Evolutionary conservation across 2,797 vertebrate species (phyloP), one percentile per base, ranked within the genome.

Genomic region (Sarcoramphus papa): DNA sequence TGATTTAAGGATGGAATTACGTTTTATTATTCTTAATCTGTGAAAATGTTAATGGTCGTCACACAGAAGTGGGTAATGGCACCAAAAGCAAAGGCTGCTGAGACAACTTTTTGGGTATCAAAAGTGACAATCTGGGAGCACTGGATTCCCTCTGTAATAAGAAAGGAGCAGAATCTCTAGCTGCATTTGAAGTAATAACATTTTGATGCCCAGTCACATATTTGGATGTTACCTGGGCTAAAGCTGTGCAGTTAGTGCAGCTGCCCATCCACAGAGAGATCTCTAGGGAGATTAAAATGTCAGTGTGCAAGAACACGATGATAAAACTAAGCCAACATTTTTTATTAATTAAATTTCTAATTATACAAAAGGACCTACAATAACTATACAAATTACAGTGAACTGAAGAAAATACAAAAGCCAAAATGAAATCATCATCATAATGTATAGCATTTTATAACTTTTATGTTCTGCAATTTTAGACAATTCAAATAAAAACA

Each of bases 21-120:
- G 3, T 54, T 92, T 54, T 57, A 21, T 51, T 75, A 18, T 90
- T 91, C 23, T 56, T 95, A 51, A 48, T 57, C 24, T 84, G 12
- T 76, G 62, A 84, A 90, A 88, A 80, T 50, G 3, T 84, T 90
- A 56, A 50, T 56, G 23, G 15, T 69, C 41, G 57, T 75, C 54
- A 53, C 20, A 62, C 2, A 35, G 18, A 80, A 77, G 5, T 1
- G 0, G 31, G 8, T 63, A 65, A 80, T 16, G 2, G 5, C 33
- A 60, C 30, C 16, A 74, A 72, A 85, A 84, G 40, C 20, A 68
- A 78, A 88, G 23, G 7, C 6, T 74, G 9, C 13, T 54, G 50
- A 67, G 53, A 83, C 33, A 77, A 56, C 4, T 33, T 68, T 62
- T 53, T 9, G 24, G 5, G 4, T 85, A 50, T 60, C 68, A 59